Percentiles rank a stretch among this genome's conserved stretches.
Conservation (phyloP, 2,888 invertebrate species). For the Calameuta pallipes region DNA sequence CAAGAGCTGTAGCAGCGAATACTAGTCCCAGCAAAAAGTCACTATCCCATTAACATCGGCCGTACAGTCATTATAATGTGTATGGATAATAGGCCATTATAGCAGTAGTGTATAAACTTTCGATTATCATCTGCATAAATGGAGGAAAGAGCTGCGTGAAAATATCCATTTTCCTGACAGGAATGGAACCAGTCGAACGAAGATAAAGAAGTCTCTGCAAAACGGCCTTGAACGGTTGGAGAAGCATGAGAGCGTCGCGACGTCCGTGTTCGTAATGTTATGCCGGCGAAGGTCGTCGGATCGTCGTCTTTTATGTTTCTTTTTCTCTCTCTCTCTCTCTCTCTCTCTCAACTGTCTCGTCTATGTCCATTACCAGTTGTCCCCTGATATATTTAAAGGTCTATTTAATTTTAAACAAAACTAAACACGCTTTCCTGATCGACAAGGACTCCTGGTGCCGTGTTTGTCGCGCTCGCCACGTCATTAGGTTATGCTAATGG, state of each 20-base stretch:
- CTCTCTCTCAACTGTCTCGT: constrained; percentile 8
- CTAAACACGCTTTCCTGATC: neutral
- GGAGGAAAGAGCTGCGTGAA: neutral
- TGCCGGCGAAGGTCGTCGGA: constrained; percentile 1
- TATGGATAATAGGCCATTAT: constrained; percentile 54
- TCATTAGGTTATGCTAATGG: constrained; percentile 61
- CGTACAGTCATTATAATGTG: constrained; percentile 50
- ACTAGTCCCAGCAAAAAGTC: constrained; percentile 35
- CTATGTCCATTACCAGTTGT: neutral
- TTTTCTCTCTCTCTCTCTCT: neutral
- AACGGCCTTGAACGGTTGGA: neutral
- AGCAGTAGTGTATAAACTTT: constrained; percentile 44
- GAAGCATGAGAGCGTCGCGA: neutral
- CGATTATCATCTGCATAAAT: constrained; percentile 26
- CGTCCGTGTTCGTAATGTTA: neutral
- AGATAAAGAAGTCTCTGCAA: neutral
- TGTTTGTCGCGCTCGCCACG: constrained; percentile 47
- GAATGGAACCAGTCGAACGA: neutral
- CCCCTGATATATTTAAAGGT: neutral
- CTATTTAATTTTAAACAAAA: constrained; percentile 11
- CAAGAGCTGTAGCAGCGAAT: constrained; percentile 21
- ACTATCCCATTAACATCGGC: constrained; percentile 52
- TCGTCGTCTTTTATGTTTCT: constrained; percentile 21
- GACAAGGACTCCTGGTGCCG: constrained; percentile 23
- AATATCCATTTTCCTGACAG: neutral